phyloP scores from a whole-genome alignment of 1,140 invertebrate species.

The Drosophila varians region DNA sequence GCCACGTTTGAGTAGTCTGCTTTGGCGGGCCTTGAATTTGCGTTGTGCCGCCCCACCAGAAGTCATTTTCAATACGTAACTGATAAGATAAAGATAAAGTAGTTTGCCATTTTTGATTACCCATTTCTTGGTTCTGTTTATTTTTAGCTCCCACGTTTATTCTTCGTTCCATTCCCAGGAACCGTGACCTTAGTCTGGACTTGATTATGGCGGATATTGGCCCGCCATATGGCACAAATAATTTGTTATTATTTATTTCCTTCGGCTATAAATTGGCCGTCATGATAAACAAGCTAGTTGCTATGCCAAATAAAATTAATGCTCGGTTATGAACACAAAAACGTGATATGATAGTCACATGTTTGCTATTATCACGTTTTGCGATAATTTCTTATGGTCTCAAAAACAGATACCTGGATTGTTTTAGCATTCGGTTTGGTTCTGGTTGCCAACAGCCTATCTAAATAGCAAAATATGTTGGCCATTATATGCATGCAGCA shows the following conservation, averaged over 20 bases:
- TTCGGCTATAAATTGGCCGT: neutral
- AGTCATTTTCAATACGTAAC: conserved; percentile 12
- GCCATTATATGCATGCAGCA: too few relatives aligned
- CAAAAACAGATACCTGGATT: neutral
- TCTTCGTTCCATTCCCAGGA: conserved; percentile 2
- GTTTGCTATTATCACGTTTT: conserved; percentile 50
- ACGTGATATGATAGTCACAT: conserved; percentile 58
- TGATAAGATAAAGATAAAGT: conserved; percentile 21
- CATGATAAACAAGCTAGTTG: conserved; percentile 34
- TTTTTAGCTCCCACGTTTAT: neutral
- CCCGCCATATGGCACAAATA: conserved; percentile 9
- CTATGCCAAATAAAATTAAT: conserved; percentile 10
- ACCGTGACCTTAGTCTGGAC: neutral
- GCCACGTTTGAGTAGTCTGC: neutral
- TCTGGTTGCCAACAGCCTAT: neutral
- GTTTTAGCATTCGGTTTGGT: neutral
- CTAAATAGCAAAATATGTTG: neutral
- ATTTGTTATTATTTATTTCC: conserved; percentile 8
- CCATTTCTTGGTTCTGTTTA: conserved; percentile 5
- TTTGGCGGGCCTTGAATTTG: conserved; percentile 16
- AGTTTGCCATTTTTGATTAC: conserved; percentile 10
- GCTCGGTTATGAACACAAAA: conserved; percentile 22
- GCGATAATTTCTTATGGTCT: conserved; percentile 28
- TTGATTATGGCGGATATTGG: conserved; percentile 1
- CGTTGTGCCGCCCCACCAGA: neutral